phyloP scores from a whole-genome alignment of 64 coral and sea anemone species.

The Porites lutea region DNA sequence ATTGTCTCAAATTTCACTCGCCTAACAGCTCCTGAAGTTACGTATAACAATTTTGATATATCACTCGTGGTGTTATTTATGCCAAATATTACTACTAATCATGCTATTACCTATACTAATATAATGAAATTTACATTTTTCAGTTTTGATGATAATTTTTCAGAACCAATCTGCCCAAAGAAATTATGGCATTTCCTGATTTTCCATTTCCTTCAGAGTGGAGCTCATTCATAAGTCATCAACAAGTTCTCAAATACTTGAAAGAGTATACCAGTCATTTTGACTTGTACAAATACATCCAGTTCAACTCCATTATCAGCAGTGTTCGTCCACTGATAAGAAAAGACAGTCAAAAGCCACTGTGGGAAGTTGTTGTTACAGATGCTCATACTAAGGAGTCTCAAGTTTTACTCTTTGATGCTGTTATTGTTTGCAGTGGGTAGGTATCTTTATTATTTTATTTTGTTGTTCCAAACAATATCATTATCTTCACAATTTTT shows the following conservation, averaged over 20 bases:
- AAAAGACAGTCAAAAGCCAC: neutral
- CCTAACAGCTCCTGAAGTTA: too few species aligned
- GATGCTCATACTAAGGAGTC: neutral
- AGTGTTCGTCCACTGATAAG: conserved; percentile 14
- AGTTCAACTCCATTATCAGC: conserved; percentile 38
- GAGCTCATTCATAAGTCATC: conserved; percentile 27
- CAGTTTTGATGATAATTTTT: too few species aligned
- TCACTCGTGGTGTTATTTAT: too few species aligned
- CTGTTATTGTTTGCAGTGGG: conserved; percentile 17
- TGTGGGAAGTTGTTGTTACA: neutral
- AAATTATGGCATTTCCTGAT: conserved; percentile 67
- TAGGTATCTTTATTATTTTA: neutral
- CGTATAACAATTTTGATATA: too few species aligned
- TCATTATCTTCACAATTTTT: too few species aligned
- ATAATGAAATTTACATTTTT: too few species aligned
- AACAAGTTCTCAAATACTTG: conserved; percentile 53
- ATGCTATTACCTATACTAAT: too few species aligned
- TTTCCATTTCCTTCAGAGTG: conserved; percentile 43
- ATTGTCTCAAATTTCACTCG: too few species aligned
- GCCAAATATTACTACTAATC: too few species aligned
- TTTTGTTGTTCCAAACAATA: too few species aligned
- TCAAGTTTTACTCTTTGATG: neutral
- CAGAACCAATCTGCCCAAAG: conserved; percentile 71
- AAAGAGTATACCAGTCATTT: conserved; percentile 61
- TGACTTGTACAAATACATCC: conserved; percentile 9